A percentile compares a stretch with the other conserved stretches of the same genome.
These are phyloP conservation scores for Rotaria socialis DNA, from an alignment of 2,888 invertebrate species.

Conservation along the genomic window DNA sequence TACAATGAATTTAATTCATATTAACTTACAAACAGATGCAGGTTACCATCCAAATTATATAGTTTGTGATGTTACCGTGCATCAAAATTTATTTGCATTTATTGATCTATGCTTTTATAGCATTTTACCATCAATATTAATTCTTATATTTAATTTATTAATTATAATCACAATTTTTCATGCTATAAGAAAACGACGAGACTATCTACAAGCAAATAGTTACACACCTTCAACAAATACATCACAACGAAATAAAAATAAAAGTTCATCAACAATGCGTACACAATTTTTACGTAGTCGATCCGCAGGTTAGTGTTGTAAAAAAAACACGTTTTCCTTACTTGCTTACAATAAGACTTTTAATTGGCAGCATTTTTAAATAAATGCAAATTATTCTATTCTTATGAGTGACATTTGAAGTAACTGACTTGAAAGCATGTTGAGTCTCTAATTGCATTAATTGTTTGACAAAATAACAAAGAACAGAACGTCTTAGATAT, in stretches of 20 bases:
- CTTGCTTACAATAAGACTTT: too few species aligned
- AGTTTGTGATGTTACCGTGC: background rate
- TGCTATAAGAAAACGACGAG: background rate
- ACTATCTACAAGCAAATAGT: constrained; percentile 25
- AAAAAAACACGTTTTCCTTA: too few species aligned
- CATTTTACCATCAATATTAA: background rate
- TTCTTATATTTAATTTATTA: constrained; percentile 32
- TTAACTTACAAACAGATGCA: background rate
- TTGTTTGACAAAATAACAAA: too few species aligned
- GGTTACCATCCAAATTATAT: background rate
- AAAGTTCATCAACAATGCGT: background rate
- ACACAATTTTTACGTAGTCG: background rate
- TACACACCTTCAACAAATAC: background rate
- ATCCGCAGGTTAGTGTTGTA: background rate
- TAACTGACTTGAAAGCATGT: too few species aligned
- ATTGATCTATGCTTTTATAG: background rate
- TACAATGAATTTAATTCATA: background rate
- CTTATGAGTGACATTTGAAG: too few species aligned
- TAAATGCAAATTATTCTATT: too few species aligned
- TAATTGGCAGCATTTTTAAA: too few species aligned
- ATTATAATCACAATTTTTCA: background rate
- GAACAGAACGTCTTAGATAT: too few species aligned
- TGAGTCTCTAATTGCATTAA: too few species aligned
- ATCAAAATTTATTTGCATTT: background rate
- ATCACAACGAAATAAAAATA: background rate